Evolutionary conservation across 2,888 invertebrate species (phyloP).

Genomic region (Drosophila nr. medialis): DNA sequence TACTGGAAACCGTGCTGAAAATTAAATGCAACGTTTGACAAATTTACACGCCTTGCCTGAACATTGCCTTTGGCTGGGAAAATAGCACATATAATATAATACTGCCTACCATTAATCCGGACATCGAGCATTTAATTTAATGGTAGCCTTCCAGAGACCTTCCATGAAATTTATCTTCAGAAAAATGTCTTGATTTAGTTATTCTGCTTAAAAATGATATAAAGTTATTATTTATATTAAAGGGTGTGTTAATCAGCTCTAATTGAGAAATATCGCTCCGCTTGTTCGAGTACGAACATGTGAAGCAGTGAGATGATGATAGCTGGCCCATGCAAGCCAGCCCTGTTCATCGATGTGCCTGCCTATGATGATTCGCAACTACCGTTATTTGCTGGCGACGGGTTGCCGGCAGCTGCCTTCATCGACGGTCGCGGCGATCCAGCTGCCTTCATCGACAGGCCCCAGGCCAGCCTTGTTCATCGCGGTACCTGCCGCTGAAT

Average conservation of each 20-base stretch:
- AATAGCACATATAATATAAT: background rate
- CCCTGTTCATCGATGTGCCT: no score
- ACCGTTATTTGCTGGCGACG: no score
- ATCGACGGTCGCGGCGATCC: no score
- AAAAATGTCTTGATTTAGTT: background rate
- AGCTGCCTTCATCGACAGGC: no score
- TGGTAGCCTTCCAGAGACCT: background rate
- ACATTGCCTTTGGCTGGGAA: background rate
- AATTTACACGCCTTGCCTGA: background rate
- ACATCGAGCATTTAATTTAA: background rate
- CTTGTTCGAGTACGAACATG: no score
- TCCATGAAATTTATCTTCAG: background rate
- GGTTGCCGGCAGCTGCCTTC: no score
- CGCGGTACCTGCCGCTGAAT: no score
- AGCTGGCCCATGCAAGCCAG: no score
- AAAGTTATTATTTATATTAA: background rate
- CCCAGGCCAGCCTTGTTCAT: no score
- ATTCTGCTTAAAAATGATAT: background rate
- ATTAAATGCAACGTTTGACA: conserved; percentile 3
- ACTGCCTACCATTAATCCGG: background rate
- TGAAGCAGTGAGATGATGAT: no score
- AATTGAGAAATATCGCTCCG: background rate
- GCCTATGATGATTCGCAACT: no score
- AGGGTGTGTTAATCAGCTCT: background rate
- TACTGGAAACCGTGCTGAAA: conserved; percentile 15